A percentile compares a stretch with the other conserved stretches of the same genome.
These are phyloP conservation scores for Echinops telfairi DNA, from an alignment of 2,113 vertebrate species.

Conservation along the genomic window DNA sequence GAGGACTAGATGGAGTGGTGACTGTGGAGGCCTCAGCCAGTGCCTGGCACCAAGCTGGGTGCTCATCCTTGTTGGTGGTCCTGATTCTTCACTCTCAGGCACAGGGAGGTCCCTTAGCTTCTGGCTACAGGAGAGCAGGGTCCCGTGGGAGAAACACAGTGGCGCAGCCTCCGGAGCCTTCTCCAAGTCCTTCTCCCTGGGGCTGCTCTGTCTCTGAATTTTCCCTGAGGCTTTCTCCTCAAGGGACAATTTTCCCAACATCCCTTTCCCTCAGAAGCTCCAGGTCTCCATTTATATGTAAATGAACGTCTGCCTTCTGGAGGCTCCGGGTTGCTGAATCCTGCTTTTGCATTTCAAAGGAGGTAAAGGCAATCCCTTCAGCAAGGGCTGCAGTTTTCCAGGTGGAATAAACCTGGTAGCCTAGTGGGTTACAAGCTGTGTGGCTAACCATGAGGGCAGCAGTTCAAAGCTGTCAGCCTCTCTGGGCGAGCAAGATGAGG, in stretches of 20 bases:
- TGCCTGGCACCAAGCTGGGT: rapidly evolving
- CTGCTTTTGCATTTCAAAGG: slow-evolving; percentile 77
- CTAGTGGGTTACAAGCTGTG: no score
- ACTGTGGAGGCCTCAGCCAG: neutral
- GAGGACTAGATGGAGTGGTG: neutral
- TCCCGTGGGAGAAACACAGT: neutral
- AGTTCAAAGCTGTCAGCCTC: no score
- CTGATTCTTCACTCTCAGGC: neutral
- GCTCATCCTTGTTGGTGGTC: neutral
- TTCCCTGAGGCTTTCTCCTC: slow-evolving; percentile 72
- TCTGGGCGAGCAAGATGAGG: no score
- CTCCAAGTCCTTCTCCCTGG: slow-evolving; percentile 55
- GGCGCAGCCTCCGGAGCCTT: neutral
- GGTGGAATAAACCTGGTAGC: slow-evolving; percentile 20
- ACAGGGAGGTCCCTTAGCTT: neutral
- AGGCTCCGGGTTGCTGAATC: slow-evolving; percentile 74
- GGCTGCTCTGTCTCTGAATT: slow-evolving; percentile 67
- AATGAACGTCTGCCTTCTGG: slow-evolving; percentile 70
- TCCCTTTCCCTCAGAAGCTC: slow-evolving; percentile 72
- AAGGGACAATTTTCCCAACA: slow-evolving; percentile 73
- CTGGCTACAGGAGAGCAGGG: neutral
- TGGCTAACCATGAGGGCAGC: no score
- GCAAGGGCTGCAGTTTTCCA: slow-evolving; percentile 63
- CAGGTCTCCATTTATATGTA: slow-evolving; percentile 79
- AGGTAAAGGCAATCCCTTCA: slow-evolving; percentile 77